Percentiles rank a stretch among this genome's conserved stretches.
phyloP scores from a whole-genome alignment of 2,888 invertebrate genomes.

The Pyrocoelia pectoralis region DNA sequence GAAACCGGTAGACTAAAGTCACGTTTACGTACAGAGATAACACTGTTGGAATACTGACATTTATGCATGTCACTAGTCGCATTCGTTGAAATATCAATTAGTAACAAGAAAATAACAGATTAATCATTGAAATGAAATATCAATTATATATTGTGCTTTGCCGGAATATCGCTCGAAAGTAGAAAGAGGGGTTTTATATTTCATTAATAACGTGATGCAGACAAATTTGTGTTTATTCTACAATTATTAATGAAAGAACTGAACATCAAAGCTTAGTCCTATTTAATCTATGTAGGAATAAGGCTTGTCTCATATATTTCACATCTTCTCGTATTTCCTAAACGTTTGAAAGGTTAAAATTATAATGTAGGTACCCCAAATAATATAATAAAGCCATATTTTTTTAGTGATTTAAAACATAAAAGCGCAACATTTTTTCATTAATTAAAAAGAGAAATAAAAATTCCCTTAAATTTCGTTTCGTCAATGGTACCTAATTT shows the following conservation, averaged over 20 bases:
- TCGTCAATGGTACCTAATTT: too few species aligned
- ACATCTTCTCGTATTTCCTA: slow-evolving; percentile 1
- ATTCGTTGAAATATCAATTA: slow-evolving; percentile 11
- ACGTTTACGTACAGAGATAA: slow-evolving; percentile 7
- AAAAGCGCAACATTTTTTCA: too few species aligned
- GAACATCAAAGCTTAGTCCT: too few species aligned
- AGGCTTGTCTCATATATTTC: background rate
- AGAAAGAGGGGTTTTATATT: background rate
- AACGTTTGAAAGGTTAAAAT: background rate
- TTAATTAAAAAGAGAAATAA: too few species aligned
- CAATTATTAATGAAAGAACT: too few species aligned
- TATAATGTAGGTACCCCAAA: too few species aligned
- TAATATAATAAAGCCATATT: slow-evolving; percentile 2
- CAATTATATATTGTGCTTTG: background rate
- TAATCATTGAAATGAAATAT: slow-evolving; percentile 7
- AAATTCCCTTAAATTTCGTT: too few species aligned
- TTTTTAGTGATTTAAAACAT: too few species aligned
- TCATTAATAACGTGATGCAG: too few species aligned
- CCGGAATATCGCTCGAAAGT: background rate
- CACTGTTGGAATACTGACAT: slow-evolving; percentile 7
- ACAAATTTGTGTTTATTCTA: too few species aligned
- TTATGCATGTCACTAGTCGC: slow-evolving; percentile 12
- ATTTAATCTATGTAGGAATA: too few species aligned
- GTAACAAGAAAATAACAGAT: slow-evolving; percentile 14
- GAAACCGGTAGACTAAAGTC: slow-evolving; percentile 10